A percentile compares a stretch with the other conserved stretches of the same genome.
These are phyloP conservation scores for Eriosoma lanigerum DNA, from an alignment of 1,140 invertebrate species.

Conservation along the genomic window DNA sequence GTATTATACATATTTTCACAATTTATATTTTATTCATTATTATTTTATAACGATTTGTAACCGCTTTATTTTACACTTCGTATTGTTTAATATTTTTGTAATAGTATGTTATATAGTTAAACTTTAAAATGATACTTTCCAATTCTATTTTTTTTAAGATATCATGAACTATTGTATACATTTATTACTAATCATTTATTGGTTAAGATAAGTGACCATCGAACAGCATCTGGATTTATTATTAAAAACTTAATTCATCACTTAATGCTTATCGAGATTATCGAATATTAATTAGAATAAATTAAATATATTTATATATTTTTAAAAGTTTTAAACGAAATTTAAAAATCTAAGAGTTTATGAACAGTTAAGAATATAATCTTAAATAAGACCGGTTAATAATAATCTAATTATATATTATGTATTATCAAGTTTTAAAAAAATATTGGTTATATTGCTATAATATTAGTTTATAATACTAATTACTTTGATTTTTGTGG, in stretches of 20 bases:
- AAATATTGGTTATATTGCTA: not conserved
- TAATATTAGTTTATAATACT: no score
- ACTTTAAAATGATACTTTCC: no score
- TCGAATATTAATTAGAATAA: conserved; percentile 18
- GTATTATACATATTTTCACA: no score
- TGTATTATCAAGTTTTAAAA: not conserved
- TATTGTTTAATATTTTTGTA: not conserved
- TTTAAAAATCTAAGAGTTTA: not conserved
- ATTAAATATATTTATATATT: not conserved
- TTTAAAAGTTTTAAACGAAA: not conserved
- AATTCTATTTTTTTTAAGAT: not conserved
- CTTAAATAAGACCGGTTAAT: no score
- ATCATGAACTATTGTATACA: not conserved
- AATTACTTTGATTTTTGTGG: no score
- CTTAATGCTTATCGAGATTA: not conserved
- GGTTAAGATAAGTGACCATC: not conserved
- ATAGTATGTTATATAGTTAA: no score
- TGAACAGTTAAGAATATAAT: not conserved
- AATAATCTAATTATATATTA: not conserved
- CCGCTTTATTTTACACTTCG: not conserved
- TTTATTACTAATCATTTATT: not conserved
- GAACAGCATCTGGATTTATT: not conserved
- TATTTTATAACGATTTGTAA: no score
- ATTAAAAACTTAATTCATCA: not conserved
- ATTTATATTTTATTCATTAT: no score